Base-by-base conservation (phyloP, 2,888 invertebrate species). In the Microdon myrmicae region DNA sequence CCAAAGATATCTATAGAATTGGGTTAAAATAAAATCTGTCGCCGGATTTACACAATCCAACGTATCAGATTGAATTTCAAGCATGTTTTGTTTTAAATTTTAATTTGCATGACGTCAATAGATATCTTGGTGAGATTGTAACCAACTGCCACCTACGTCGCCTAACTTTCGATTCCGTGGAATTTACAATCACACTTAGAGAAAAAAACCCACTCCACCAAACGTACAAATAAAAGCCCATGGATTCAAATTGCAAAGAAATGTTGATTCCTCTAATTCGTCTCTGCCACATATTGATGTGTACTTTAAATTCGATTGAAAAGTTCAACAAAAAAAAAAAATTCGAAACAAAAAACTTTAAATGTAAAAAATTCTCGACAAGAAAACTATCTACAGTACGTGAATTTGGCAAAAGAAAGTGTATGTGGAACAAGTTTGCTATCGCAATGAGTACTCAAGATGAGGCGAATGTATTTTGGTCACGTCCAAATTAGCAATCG, bases 401-500 rank as follows among this genome's bases (percentile, higher is more conserved):
- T 61, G 60, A 61, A 61, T 49, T 61, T 44, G 14, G 49, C 43
- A 49, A 61, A 55, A 55, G 60, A 61, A 61, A 61, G 60, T 61
- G 28, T 26, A 51, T 56, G 55, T 55, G 45, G 49, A 55, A 41
- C 61, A 56, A 49, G 37, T 51, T n/a, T 39, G 41, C 17, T 19
- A 29, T 43, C 29, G 25, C 45, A 41, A 29, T 55, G 41, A 55
- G 34, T 16, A 1, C 26, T 39, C 17, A 49, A 19, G 34, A 35
- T n/a, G 23, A 44, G 35, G n/a, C 16, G 38, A 29, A 48, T 8
- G 48, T 39, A 61, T 38, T 61, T 55, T 38, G 29, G 48, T 61
- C 60, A 61, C 60, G 60, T 61, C 55, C 55, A 38, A 34, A 61
- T 55, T 60, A 48, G 43, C 43, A 48, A 60, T 38, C 38, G 38